Evolutionary conservation across 2,888 invertebrate genomes (phyloP).

Genomic region (Malthinus flaveolus): DNA sequence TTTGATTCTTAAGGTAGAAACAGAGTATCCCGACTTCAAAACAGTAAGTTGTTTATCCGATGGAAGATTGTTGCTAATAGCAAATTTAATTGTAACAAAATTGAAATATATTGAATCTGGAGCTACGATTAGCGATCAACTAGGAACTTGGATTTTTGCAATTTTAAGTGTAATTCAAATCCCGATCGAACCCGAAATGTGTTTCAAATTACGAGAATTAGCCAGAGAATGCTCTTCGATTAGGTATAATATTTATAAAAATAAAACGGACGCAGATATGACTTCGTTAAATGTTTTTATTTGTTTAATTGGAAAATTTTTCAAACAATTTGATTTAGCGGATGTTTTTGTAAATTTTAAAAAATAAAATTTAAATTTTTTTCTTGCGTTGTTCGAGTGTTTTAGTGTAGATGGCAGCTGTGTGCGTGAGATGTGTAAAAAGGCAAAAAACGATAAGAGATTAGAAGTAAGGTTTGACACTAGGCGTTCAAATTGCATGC

Average conservation of each 20-base stretch:
- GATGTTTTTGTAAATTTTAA: background rate
- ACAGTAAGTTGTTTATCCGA: constrained; percentile 39
- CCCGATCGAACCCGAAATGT: constrained; percentile 64
- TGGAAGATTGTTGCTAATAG: constrained; percentile 40
- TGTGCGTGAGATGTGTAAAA: background rate
- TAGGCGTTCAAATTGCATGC: background rate
- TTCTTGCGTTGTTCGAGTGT: background rate
- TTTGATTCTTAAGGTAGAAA: constrained; percentile 33
- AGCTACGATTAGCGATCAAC: constrained; percentile 52
- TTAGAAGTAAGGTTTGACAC: constrained; percentile 20
- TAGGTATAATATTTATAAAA: constrained; percentile 47
- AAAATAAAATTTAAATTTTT: background rate
- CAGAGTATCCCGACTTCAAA: constrained; percentile 39
- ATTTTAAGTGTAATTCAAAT: constrained; percentile 62
- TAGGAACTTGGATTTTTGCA: constrained; percentile 67
- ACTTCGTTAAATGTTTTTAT: constrained; percentile 72
- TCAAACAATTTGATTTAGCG: constrained; percentile 72
- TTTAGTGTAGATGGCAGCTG: background rate
- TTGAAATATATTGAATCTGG: constrained; percentile 35
- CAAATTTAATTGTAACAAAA: constrained; percentile 40
- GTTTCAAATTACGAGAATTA: constrained; percentile 60
- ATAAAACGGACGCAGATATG: background rate
- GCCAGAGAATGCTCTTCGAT: constrained; percentile 59
- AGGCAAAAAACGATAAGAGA: background rate
- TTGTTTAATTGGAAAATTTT: constrained; percentile 74